Conservation (phyloP, 2,113 vertebrate genomes). For the Stigmatopora nigra region DNA sequence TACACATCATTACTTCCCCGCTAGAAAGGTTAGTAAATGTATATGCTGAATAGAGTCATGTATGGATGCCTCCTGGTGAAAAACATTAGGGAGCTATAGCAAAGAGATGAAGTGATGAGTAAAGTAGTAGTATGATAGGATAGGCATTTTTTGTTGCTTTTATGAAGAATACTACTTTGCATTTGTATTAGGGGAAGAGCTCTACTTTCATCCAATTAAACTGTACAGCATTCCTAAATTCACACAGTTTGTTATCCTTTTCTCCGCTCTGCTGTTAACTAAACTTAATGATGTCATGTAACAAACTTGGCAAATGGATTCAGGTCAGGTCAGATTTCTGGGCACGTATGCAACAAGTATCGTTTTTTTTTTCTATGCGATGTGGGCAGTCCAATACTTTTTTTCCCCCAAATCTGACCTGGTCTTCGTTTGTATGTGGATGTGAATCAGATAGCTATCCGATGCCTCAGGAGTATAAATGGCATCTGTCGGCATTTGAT, state of each 20-base stretch:
- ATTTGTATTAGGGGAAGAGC: not conserved
- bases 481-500: too few relatives aligned
- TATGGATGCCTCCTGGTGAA: slow-evolving; percentile 13
- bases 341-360: too few relatives aligned
- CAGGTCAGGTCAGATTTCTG: too few relatives aligned
- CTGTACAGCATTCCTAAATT: not conserved
- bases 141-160: slow-evolving; percentile 1
- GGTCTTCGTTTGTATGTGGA: too few relatives aligned
- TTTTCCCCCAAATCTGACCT: too few relatives aligned
- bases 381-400: too few relatives aligned
- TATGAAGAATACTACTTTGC: not conserved
- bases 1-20: not conserved
- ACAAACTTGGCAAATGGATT: too few relatives aligned
- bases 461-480: too few relatives aligned
- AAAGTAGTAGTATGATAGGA: not conserved
- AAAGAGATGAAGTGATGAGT: slow-evolving; percentile 1
- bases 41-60: slow-evolving; percentile 1
- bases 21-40: not conserved
- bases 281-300: too few relatives aligned
- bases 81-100: slow-evolving; percentile 8
- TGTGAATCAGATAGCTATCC: too few relatives aligned
- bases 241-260: not conserved
- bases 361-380: too few relatives aligned
- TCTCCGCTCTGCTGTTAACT: too few relatives aligned
- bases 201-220: not conserved